These are phyloP conservation scores for Rhinichthys klamathensis DNA, from an alignment of 2,113 vertebrate genomes.

Conservation along the genomic window DNA sequence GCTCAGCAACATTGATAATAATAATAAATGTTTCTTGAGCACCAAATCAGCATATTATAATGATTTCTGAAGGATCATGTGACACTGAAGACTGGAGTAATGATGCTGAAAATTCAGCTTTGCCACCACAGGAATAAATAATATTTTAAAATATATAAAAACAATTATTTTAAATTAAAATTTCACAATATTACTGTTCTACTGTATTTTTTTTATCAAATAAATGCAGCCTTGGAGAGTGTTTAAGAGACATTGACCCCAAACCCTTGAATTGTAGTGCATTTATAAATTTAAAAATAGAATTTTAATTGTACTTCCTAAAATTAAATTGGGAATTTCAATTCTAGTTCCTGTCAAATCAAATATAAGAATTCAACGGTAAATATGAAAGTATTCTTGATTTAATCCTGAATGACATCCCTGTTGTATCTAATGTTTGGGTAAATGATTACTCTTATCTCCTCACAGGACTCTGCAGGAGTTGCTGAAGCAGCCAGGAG, in stretches of 20 bases:
- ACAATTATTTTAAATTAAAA: too few relatives aligned
- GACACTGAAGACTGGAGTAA: too few relatives aligned
- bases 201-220: too few relatives aligned
- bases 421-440: background rate
- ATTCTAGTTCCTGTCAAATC: background rate
- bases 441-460: background rate
- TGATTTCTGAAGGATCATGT: too few relatives aligned
- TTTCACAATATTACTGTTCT: too few relatives aligned
- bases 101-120: too few relatives aligned
- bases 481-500: slow-evolving; percentile 76
- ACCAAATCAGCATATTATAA: too few relatives aligned
- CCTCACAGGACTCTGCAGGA: slow-evolving; percentile 72
- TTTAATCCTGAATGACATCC: background rate
- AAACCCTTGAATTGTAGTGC: background rate
- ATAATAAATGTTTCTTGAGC: too few relatives aligned
- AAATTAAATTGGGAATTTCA: background rate
- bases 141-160: too few relatives aligned
- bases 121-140: too few relatives aligned
- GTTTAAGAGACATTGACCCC: background rate
- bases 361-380: background rate
- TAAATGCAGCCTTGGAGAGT: background rate
- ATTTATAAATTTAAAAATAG: background rate
- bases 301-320: background rate
- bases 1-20: too few relatives aligned
- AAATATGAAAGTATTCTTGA: background rate